These are phyloP conservation scores for Brachionus rotundiformis DNA, from an alignment of 1,140 invertebrate genomes.

Conservation along the genomic window DNA sequence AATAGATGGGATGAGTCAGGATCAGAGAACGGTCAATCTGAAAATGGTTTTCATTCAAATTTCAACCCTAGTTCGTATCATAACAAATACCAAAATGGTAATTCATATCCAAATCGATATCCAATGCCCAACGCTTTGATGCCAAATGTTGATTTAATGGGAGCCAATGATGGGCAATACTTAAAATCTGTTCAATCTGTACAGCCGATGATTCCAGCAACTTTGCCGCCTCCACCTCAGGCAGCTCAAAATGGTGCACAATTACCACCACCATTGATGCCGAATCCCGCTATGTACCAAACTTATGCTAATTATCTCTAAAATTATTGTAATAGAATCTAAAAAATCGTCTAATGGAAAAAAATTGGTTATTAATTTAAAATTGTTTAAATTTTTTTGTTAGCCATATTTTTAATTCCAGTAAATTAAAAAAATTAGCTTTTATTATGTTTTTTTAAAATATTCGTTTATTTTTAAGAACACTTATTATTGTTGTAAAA, in stretches of 20 bases:
- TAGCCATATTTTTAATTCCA: constrained; percentile 1
- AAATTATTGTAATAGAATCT: no score
- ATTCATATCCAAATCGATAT: not conserved
- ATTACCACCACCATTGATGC: not conserved
- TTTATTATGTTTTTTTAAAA: not conserved
- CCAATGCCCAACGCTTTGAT: not conserved
- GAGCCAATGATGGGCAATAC: not conserved
- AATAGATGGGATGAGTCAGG: constrained; percentile 32
- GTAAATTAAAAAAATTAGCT: constrained; percentile 5
- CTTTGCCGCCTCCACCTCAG: not conserved
- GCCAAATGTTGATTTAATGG: not conserved
- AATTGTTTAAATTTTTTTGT: constrained; percentile 10
- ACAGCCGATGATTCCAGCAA: not conserved
- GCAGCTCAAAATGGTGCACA: not conserved
- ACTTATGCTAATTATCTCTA: constrained; percentile 6
- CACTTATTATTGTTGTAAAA: not conserved
- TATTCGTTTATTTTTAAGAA: not conserved
- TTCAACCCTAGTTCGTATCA: not conserved
- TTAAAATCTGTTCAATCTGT: not conserved
- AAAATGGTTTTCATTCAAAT: not conserved
- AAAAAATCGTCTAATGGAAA: not conserved
- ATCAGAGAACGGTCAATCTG: not conserved
- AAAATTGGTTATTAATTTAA: constrained; percentile 19
- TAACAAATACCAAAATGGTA: constrained; percentile 26
- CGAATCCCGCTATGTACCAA: not conserved